These are phyloP conservation scores for Macrosteles quadrilineatus DNA, from an alignment of 1,140 invertebrate species.

Conservation along the genomic window DNA sequence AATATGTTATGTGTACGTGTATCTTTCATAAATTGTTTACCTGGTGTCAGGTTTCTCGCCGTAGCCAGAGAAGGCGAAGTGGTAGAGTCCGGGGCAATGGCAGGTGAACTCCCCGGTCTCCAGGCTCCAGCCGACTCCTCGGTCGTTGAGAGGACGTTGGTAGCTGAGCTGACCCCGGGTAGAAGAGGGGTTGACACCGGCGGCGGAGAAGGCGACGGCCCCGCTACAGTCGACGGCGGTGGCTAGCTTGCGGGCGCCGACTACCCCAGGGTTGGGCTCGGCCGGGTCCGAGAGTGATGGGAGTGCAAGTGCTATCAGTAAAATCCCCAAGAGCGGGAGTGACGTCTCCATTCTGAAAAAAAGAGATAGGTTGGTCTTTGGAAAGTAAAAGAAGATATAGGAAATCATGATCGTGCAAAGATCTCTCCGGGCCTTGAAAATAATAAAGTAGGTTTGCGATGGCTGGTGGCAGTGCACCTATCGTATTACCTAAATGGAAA, in stretches of 20 bases:
- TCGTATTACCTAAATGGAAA: too few species aligned
- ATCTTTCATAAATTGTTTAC: too few species aligned
- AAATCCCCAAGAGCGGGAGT: background rate
- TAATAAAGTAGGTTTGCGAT: too few species aligned
- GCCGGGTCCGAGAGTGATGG: slow-evolving; percentile 20
- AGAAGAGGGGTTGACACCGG: slow-evolving; percentile 43
- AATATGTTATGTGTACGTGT: too few species aligned
- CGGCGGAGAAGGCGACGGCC: slow-evolving; percentile 52
- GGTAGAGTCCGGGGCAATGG: slow-evolving; percentile 56
- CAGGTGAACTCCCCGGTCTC: slow-evolving; percentile 56
- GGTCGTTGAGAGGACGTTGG: slow-evolving; percentile 48
- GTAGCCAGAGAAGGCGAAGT: slow-evolving; percentile 54
- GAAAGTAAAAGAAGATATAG: too few species aligned
- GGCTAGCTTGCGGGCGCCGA: slow-evolving; percentile 37
- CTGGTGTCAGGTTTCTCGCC: slow-evolving; percentile 32
- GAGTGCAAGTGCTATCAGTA: background rate
- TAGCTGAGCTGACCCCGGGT: slow-evolving; percentile 41
- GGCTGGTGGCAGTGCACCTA: too few species aligned
- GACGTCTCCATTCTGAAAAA: too few species aligned
- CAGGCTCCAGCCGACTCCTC: slow-evolving; percentile 54
- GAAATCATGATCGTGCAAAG: too few species aligned
- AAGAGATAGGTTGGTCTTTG: too few species aligned
- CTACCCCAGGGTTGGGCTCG: slow-evolving; percentile 28
- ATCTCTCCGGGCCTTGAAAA: too few species aligned
- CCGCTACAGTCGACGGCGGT: slow-evolving; percentile 53